Evolutionary conservation across 2,888 invertebrate species (phyloP), one percentile per base, ranked within the genome.

Genomic region (Apotomis turbidana): DNA sequence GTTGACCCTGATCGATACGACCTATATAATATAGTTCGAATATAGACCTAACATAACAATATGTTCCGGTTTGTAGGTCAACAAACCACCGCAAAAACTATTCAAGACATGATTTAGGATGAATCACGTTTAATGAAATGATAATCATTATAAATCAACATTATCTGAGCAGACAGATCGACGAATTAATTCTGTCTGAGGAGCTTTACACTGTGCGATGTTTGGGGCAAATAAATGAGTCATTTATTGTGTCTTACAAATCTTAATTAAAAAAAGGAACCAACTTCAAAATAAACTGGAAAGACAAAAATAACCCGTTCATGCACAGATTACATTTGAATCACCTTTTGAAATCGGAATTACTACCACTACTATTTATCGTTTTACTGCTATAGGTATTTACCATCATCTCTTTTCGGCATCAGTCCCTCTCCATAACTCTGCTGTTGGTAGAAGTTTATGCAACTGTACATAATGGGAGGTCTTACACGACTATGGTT

Each of bases 131-230:
- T 85, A 85, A 89, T 89, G 87, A 84, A 86, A 88, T 85, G 85
- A 86, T 88, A 87, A 90, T 90, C 86, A 87, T 87, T 87, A 88
- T 90, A 90, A 90, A 90, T 90, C 88, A 89, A 79, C 81, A 87
- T 87, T 89, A 90, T 90, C 89, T 87, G 78, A 76, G 75, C 76
- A 81, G 80, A 85, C 82, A 85, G 87, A 90, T 90, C 89, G 84
- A 79, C 80, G 86, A 89, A 88, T 89, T 89, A 88, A 88, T 84
- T 81, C 74, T 69, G 70, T 73, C 74, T 74, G 76, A 71, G 72
- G 71, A 73, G 59, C 73, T 74, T 80, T 82, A 84, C 75, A 83
- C 64, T 64, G 46, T 74, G 54, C 79, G 80, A 79, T 77, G 69
- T 75, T 76, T 76, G 15, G 55, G 58, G 66, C 71, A 52, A 58